Evolutionary conservation across 1,140 invertebrate species (phyloP).

Genomic region (Tribolium madens): DNA sequence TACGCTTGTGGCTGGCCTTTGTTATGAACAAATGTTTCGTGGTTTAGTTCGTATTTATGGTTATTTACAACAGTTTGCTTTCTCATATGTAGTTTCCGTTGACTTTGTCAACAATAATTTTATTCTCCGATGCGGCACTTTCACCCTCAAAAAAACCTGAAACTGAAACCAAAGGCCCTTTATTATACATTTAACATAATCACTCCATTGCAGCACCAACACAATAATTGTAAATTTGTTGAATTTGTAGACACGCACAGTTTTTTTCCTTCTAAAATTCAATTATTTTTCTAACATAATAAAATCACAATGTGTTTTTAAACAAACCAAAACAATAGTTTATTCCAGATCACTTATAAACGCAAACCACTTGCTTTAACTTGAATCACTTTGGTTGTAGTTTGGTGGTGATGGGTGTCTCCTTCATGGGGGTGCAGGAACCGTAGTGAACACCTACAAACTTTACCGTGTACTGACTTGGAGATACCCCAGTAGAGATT

Average conservation of each 20-base stretch:
- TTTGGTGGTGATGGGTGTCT: neutral
- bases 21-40: slow-evolving; percentile 46
- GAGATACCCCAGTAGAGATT: slow-evolving; percentile 52
- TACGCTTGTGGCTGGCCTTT: slow-evolving; percentile 29
- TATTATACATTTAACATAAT: too few species aligned
- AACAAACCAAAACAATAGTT: slow-evolving; percentile 20
- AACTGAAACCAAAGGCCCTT: neutral
- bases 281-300: neutral
- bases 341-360: neutral
- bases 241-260: neutral
- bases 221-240: too few species aligned
- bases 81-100: slow-evolving; percentile 42
- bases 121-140: neutral
- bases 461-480: slow-evolving; percentile 47
- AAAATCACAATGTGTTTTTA: slow-evolving; percentile 7
- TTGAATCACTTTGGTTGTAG: neutral
- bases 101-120: slow-evolving; percentile 40
- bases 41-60: slow-evolving; percentile 47
- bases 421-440: neutral
- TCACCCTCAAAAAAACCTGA: neutral
- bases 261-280: neutral
- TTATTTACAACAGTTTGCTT: slow-evolving; percentile 49
- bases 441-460: slow-evolving; percentile 50
- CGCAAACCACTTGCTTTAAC: neutral
- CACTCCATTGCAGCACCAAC: too few species aligned